These are phyloP conservation scores for Candidula unifasciata DNA, from an alignment of 2,888 invertebrate genomes.

Conservation along the genomic window DNA sequence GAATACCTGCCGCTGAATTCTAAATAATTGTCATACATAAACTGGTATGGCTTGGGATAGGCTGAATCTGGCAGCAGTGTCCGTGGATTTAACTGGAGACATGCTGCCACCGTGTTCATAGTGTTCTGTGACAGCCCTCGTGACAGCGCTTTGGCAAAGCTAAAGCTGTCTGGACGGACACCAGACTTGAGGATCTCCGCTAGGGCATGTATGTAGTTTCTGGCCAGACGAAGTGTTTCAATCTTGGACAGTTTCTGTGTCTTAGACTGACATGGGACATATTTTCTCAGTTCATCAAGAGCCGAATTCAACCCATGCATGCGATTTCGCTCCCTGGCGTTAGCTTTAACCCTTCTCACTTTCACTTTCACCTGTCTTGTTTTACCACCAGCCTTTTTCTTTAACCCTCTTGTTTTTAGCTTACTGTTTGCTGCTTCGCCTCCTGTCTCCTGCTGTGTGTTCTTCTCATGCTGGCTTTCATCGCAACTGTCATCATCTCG, in stretches of 20 bases:
- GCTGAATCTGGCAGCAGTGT: slow-evolving; percentile 71
- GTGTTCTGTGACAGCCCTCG: slow-evolving; percentile 84
- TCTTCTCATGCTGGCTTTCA: neutral
- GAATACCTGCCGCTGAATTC: slow-evolving; percentile 33
- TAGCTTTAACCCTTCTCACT: slow-evolving; percentile 79
- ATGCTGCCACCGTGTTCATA: slow-evolving; percentile 81
- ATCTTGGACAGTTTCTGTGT: slow-evolving; percentile 81
- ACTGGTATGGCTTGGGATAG: slow-evolving; percentile 58
- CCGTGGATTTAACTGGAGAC: slow-evolving; percentile 76
- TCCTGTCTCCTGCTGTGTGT: neutral
- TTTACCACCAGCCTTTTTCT: slow-evolving; percentile 78
- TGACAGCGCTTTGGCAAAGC: slow-evolving; percentile 82
- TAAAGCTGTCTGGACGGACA: slow-evolving; percentile 79
- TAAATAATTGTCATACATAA: slow-evolving; percentile 56
- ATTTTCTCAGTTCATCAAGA: slow-evolving; percentile 58
- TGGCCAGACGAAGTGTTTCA: slow-evolving; percentile 84
- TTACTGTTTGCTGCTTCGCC: neutral
- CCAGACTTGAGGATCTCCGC: slow-evolving; percentile 80
- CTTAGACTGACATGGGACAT: slow-evolving; percentile 78
- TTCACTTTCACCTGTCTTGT: slow-evolving; percentile 74
- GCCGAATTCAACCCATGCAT: slow-evolving; percentile 84
- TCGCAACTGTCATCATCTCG: slow-evolving; percentile 21
- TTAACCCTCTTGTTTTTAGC: slow-evolving; percentile 77
- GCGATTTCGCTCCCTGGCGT: slow-evolving; percentile 83
- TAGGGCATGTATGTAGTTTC: slow-evolving; percentile 84